These are phyloP conservation scores for Gymnothorax reevesii DNA, from an alignment of 2,797 vertebrate genomes.

Conservation along the genomic window DNA sequence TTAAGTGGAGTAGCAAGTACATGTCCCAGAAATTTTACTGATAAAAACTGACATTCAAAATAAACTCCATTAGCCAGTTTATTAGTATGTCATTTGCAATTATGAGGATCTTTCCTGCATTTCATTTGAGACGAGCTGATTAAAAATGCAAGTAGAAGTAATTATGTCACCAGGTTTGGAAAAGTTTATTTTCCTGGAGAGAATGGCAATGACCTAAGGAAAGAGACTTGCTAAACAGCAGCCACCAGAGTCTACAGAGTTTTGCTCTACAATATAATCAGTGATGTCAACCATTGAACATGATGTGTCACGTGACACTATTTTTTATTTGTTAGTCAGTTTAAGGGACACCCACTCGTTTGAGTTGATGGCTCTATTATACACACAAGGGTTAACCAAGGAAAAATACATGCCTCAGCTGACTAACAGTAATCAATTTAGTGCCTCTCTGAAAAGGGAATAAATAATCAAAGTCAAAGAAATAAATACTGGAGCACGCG, in stretches of 20 bases:
- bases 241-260: neutral
- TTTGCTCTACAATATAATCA: neutral
- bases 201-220: constrained; percentile 16
- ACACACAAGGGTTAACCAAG: too few species aligned
- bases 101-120: constrained; percentile 42
- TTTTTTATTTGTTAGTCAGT: too few species aligned
- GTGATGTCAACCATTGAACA: neutral
- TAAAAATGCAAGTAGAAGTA: constrained; percentile 31
- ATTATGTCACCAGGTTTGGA: constrained; percentile 18
- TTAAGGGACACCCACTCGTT: too few species aligned
- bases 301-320: too few species aligned
- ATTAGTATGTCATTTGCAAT: constrained; percentile 56
- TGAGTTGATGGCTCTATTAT: too few species aligned
- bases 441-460: too few species aligned
- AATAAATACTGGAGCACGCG: too few species aligned
- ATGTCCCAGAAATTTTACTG: constrained; percentile 33
- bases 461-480: too few species aligned
- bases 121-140: constrained; percentile 30
- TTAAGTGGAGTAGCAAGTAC: constrained; percentile 43
- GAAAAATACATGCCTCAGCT: too few species aligned
- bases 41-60: constrained; percentile 45
- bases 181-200: constrained; percentile 25
- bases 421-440: too few species aligned
- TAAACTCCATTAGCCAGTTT: constrained; percentile 54
- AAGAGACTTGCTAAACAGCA: constrained; percentile 7